These are phyloP conservation scores for Pelagia noctiluca DNA, from an alignment of 30 jellyfish, hydroid and myxozoan species.

Conservation along the genomic window DNA sequence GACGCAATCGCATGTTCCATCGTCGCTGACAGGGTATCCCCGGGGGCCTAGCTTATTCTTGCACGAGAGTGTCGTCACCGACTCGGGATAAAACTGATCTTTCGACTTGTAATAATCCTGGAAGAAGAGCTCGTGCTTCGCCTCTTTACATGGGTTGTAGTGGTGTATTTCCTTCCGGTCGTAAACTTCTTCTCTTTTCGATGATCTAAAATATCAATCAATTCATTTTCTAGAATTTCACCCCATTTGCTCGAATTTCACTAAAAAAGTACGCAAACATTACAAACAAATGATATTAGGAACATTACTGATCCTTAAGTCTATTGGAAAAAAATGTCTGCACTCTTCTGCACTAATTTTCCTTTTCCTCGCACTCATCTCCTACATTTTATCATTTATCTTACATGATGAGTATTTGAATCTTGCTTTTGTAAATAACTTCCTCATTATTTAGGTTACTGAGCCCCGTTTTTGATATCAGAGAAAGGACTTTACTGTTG, in stretches of 20 bases:
- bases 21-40: constrained; percentile 41
- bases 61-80: constrained; percentile 27
- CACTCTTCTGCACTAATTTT: not conserved
- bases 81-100: constrained; percentile 31
- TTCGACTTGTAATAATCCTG: constrained; percentile 9
- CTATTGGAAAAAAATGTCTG: not conserved
- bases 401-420: too few species aligned
- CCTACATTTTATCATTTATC: too few species aligned
- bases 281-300: not conserved
- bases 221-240: not conserved
- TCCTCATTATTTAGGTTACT: too few species aligned
- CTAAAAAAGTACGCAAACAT: not conserved
- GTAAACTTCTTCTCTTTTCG: not conserved
- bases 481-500: too few species aligned
- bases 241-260: not conserved
- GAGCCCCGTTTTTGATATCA: too few species aligned
- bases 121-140: not conserved
- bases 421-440: too few species aligned
- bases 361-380: not conserved
- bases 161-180: not conserved
- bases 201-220: not conserved
- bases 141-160: constrained; percentile 42
- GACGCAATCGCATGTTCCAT: constrained; percentile 47
- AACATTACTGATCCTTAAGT: not conserved
- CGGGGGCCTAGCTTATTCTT: constrained; percentile 9